Conservation (phyloP, 2,797 vertebrate genomes). For the Xiphorhynchus erythropygius region DNA sequence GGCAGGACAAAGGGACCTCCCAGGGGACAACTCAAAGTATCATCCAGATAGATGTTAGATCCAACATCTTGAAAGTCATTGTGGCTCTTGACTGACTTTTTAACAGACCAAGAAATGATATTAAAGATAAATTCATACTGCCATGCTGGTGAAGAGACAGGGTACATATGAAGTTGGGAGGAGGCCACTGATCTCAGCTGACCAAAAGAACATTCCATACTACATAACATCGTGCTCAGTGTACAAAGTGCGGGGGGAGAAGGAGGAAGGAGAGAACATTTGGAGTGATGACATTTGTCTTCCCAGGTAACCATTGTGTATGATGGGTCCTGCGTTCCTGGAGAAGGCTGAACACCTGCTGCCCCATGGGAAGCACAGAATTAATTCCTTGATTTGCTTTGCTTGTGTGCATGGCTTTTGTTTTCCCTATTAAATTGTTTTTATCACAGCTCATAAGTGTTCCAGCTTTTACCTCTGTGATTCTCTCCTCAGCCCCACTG, state of each 20-base stretch:
- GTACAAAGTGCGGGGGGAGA: fast-evolving
- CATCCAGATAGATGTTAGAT: neutral
- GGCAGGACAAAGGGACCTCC: neutral
- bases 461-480: neutral
- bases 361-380: neutral
- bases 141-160: fast-evolving
- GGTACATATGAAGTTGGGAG: fast-evolving
- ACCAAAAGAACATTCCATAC: neutral
- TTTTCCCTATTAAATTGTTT: neutral
- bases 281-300: fast-evolving
- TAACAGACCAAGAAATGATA: neutral
- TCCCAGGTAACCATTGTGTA: fast-evolving
- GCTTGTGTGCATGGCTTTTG: neutral
- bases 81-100: neutral
- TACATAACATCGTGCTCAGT: fast-evolving
- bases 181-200: neutral
- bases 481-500: neutral
- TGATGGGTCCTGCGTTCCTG: neutral
- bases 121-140: neutral
- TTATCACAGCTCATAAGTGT: neutral
- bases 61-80: neutral
- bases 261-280: fast-evolving
- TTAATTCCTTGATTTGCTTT: neutral
- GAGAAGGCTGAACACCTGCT: fast-evolving
- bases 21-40: neutral